These are phyloP conservation scores for Agrilus cyanescens DNA, from an alignment of 2,888 invertebrate species.

Conservation along the genomic window DNA sequence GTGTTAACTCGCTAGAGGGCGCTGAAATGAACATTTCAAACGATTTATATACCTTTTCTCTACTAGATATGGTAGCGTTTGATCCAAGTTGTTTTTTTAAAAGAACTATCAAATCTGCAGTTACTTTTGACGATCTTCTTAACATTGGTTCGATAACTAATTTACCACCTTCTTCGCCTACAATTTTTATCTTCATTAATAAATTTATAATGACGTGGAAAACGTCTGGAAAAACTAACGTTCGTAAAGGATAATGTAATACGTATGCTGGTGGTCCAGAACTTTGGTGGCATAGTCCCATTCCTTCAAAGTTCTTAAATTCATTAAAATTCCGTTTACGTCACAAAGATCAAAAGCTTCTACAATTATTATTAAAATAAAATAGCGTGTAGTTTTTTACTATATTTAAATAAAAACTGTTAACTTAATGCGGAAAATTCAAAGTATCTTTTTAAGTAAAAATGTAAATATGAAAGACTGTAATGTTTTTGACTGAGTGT, in stretches of 20 bases:
- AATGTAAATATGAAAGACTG: no score
- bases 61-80: background rate
- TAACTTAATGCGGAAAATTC: no score
- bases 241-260: conserved; percentile 22
- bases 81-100: conserved; percentile 10
- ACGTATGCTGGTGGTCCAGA: conserved; percentile 20
- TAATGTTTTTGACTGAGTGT: no score
- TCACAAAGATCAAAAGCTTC: conserved; percentile 28
- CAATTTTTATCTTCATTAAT: conserved; percentile 1
- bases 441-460: no score
- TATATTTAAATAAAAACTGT: background rate
- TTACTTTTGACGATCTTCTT: conserved; percentile 11
- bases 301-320: conserved; percentile 18
- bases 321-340: conserved; percentile 21
- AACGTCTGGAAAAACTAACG: conserved; percentile 17
- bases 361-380: conserved; percentile 10
- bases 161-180: conserved; percentile 14
- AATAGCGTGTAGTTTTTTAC: background rate
- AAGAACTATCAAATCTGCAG: conserved; percentile 11
- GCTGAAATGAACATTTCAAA: no score
- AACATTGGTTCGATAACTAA: conserved; percentile 14
- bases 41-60: no score
- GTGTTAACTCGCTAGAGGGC: no score
- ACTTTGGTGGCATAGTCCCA: conserved; percentile 20
- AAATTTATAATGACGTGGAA: background rate